Conservation (phyloP, 2,888 invertebrate species). For the Schizaphis graminum region DNA sequence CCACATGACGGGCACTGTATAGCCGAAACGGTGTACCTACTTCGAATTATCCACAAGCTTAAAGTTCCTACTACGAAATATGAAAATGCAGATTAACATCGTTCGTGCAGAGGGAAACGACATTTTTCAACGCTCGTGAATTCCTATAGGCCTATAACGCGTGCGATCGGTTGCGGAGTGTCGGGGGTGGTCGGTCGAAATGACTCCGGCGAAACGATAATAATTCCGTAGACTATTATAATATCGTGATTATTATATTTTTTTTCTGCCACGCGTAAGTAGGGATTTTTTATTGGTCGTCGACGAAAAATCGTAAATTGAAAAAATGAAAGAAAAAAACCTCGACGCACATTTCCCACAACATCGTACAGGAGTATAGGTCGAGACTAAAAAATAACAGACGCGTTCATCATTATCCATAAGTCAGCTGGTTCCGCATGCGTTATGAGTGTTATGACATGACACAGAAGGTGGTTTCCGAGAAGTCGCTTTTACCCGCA, state of each 20-base stretch:
- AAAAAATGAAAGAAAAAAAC: neutral
- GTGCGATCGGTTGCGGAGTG: neutral
- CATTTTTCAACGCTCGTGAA: conserved; percentile 29
- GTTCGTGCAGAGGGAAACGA: neutral
- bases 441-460: neutral
- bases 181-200: neutral
- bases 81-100: neutral
- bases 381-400: neutral
- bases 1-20: neutral
- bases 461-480: neutral
- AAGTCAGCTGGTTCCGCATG: neutral
- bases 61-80: neutral
- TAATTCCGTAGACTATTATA: neutral
- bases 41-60: neutral
- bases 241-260: neutral
- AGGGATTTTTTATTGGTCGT: neutral
- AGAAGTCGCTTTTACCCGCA: neutral
- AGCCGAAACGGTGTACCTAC: neutral
- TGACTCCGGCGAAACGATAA: neutral
- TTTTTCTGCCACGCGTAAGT: neutral
- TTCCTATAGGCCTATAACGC: neutral
- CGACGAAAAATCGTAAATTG: neutral
- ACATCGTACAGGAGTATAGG: neutral
- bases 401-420: neutral
- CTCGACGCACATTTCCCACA: neutral